A percentile compares a stretch with the other conserved stretches of the same genome.
These are phyloP conservation scores for Melanocharis versteri DNA, from an alignment of 2,113 vertebrate species.

Conservation along the genomic window DNA sequence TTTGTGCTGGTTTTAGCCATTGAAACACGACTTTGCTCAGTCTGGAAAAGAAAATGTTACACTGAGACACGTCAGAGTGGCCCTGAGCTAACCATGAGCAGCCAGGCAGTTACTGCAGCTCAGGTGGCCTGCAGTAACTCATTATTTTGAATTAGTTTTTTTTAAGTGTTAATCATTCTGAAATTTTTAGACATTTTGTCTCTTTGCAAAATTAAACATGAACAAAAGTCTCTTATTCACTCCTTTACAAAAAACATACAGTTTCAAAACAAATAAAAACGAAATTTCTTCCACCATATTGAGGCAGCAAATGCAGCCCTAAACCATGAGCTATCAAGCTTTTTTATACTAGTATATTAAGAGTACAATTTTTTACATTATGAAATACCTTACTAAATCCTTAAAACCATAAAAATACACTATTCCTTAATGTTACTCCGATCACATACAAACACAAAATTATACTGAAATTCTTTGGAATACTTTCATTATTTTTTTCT, in stretches of 20 bases:
- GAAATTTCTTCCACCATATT: neutral
- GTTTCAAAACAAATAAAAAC: neutral
- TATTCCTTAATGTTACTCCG: neutral
- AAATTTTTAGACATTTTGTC: neutral
- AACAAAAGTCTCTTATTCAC: neutral
- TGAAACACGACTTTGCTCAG: neutral
- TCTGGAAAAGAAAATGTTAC: neutral
- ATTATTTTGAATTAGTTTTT: neutral
- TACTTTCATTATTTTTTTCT: constrained; percentile 19
- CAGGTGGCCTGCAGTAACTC: neutral
- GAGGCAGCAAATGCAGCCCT: neutral
- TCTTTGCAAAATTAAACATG: neutral
- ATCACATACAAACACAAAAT: neutral
- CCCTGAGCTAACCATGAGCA: neutral
- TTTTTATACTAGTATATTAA: neutral
- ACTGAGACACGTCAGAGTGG: neutral
- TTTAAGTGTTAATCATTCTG: neutral
- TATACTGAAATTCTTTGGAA: constrained; percentile 16
- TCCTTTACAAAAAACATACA: neutral
- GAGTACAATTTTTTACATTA: neutral
- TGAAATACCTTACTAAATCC: neutral
- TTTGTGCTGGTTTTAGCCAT: neutral
- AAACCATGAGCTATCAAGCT: neutral
- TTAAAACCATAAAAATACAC: neutral
- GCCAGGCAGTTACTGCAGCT: neutral